These are phyloP conservation scores for Pollenia labialis DNA, from an alignment of 2,888 invertebrate genomes.

Conservation along the genomic window DNA sequence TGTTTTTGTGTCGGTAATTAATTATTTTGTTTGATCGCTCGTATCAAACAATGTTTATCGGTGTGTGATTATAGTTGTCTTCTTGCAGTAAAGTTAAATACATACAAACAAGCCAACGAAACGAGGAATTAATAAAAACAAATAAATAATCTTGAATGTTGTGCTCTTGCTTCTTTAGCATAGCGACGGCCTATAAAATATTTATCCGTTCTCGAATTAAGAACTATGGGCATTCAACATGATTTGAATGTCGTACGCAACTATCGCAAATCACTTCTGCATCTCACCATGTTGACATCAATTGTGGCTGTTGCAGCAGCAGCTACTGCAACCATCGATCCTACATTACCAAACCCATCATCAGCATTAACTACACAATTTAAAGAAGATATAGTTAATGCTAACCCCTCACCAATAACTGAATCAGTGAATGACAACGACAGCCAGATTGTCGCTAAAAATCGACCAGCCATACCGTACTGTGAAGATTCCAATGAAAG, in stretches of 20 bases:
- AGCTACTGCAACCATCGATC: slow-evolving; percentile 64
- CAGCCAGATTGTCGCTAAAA: slow-evolving; percentile 40
- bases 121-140: slow-evolving; percentile 18
- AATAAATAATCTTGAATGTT: slow-evolving; percentile 39
- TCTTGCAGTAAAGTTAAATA: slow-evolving; percentile 3
- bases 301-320: slow-evolving; percentile 77
- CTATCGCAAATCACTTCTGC: slow-evolving; percentile 77
- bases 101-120: background rate
- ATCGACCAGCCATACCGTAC: slow-evolving; percentile 77
- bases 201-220: slow-evolving; percentile 14
- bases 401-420: background rate
- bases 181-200: slow-evolving; percentile 5
- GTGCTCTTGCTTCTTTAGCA: slow-evolving; percentile 14
- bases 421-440: slow-evolving; percentile 11
- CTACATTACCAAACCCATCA: slow-evolving; percentile 19
- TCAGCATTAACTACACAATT: slow-evolving; percentile 37
- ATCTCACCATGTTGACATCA: slow-evolving; percentile 79
- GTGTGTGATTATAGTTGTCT: slow-evolving; percentile 16
- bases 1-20: background rate
- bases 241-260: slow-evolving; percentile 76
- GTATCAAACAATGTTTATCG: background rate
- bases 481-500: slow-evolving; percentile 81
- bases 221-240: slow-evolving; percentile 78
- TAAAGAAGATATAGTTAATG: slow-evolving; percentile 4
- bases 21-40: slow-evolving; percentile 9